Base-by-base conservation (phyloP, 2,888 invertebrate species). In the Cephus nigrinus region DNA sequence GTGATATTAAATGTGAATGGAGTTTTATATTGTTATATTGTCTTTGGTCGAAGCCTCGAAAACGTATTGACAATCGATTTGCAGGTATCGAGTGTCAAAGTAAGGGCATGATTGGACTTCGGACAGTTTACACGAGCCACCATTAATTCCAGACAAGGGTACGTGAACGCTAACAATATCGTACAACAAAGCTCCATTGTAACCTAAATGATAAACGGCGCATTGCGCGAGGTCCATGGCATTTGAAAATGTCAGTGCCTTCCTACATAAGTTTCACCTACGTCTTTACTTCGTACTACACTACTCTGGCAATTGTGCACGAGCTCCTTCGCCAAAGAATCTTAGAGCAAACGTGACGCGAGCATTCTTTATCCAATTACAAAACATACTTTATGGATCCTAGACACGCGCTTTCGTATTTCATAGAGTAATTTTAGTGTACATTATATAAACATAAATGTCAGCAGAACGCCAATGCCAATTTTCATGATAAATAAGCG, bases 241-340 rank as follows among this genome's bases (percentile, higher is more conserved):
- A 90, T 90, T 89, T 90, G 81, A 80, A 90, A 90, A 90, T 89
- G 90, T 90, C 89, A 90, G 88, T 87, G 84, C 84, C 89, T 87
- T 86, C 88, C 88, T 89, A 89, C 89, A 85, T 85, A 33, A 71
- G 55, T 55, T 55, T 55, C 55, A 55, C 55, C 55, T 55, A 55
- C 55, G 55, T 23, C 55, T 55, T 23, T 9, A 55, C 55, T 55
- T 55, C 55, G 23, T 2, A 55, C 55, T 55, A 55, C 55, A 23
- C 55, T 55, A 23, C 55, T 55, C 55, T 55, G 9, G 23, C 23
- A 55, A 55, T 55, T 9, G 55, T 55, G 55, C 55, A 23, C 55
- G 55, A 55, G 9, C 55, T 23, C 23, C 23, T 15, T 55, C 55
- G 55, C 23, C 23, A 55, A 55, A 55, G 55, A 55, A 55, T 55